Percentiles rank a stretch among this genome's conserved stretches.
Conservation (phyloP, 2,888 invertebrate genomes). For the Hyalella azteca region DNA sequence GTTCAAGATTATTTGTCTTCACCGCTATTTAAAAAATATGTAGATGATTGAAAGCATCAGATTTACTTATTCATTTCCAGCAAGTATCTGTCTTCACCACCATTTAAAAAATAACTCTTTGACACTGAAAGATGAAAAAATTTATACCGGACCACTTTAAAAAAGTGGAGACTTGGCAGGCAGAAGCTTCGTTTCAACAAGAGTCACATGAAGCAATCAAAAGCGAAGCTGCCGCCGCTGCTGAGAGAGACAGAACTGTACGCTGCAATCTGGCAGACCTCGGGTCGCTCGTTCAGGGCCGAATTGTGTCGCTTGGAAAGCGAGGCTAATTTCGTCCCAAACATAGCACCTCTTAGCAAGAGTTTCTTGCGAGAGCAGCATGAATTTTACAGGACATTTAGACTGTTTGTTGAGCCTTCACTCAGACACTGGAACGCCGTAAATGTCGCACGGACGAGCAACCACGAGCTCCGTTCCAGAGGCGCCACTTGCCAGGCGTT, state of each 20-base stretch:
- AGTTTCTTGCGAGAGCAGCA: slow-evolving; percentile 13
- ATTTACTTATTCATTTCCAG: no score
- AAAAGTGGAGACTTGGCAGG: no score
- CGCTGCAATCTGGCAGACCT: not conserved
- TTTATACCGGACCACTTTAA: no score
- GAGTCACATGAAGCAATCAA: not conserved
- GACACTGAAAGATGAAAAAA: no score
- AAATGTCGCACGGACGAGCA: slow-evolving; percentile 9
- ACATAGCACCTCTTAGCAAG: slow-evolving; percentile 2
- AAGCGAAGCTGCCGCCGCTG: not conserved
- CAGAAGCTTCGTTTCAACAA: no score
- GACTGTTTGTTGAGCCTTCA: slow-evolving; percentile 9
- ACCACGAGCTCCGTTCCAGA: not conserved
- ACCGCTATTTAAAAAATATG: no score
- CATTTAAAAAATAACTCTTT: no score
- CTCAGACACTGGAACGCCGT: not conserved
- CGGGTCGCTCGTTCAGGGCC: slow-evolving; percentile 3
- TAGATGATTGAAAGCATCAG: no score
- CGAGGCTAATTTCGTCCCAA: slow-evolving; percentile 9
- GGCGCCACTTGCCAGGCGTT: not conserved
- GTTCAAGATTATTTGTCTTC: no score
- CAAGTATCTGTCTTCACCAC: no score
- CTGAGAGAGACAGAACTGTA: no score
- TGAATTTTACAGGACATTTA: slow-evolving; percentile 18
- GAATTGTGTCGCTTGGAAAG: slow-evolving; percentile 7